A percentile compares a stretch with the other conserved stretches of the same genome.
These are phyloP conservation scores for Temnothorax longispinosus DNA, from an alignment of 1,140 invertebrate genomes.

Conservation along the genomic window DNA sequence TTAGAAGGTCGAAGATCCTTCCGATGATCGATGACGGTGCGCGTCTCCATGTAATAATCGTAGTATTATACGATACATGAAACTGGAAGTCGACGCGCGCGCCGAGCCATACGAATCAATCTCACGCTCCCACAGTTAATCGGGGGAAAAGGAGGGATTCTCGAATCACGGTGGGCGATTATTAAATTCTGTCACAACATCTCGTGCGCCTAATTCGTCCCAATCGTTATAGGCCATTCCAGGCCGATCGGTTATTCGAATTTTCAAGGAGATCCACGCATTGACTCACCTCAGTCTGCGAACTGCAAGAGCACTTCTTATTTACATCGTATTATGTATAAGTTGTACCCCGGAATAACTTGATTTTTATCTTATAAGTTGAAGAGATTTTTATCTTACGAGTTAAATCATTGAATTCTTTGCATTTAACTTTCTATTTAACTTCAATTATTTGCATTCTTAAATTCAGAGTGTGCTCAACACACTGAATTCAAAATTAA, in stretches of 20 bases:
- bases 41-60: slow-evolving; percentile 1
- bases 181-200: slow-evolving; percentile 79
- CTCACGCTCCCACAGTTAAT: slow-evolving; percentile 73
- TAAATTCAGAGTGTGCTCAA: not conserved
- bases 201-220: slow-evolving; percentile 70
- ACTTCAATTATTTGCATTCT: not conserved
- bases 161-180: slow-evolving; percentile 70
- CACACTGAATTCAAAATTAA: not conserved
- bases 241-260: slow-evolving; percentile 56
- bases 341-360: not conserved
- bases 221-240: slow-evolving; percentile 50
- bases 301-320: not conserved
- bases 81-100: slow-evolving; percentile 59
- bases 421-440: not conserved
- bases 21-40: slow-evolving; percentile 63
- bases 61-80: slow-evolving; percentile 58
- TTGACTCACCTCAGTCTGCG: not conserved
- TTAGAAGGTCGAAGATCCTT: slow-evolving; percentile 21
- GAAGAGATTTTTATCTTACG: not conserved
- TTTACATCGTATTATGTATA: not conserved
- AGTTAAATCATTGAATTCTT: not conserved
- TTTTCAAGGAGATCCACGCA: slow-evolving; percentile 51
- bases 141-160: slow-evolving; percentile 8
- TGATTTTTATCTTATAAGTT: not conserved
- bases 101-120: slow-evolving; percentile 66